These are phyloP conservation scores for Drosophila setosimentum DNA, from an alignment of 2,888 invertebrate species.

Conservation along the genomic window DNA sequence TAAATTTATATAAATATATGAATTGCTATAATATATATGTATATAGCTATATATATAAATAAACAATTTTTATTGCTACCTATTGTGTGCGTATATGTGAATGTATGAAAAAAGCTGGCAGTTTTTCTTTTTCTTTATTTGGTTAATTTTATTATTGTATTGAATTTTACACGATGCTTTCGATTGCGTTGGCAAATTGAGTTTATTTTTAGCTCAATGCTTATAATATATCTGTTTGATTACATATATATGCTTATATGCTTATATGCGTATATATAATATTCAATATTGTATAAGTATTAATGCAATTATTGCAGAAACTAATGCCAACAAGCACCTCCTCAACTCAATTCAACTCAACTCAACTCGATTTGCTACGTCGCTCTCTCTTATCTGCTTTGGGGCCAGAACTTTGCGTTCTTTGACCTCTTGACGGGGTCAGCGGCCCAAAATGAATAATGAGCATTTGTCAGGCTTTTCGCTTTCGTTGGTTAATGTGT, in stretches of 20 bases:
- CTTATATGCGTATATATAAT: background rate
- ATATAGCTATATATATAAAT: background rate
- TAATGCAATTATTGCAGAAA: conserved; percentile 21
- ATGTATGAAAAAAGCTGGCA: conserved; percentile 22
- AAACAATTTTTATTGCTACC: conserved; percentile 18
- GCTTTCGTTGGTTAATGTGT: conserved; percentile 60
- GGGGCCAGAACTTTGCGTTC: conserved; percentile 43
- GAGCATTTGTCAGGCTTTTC: conserved; percentile 67
- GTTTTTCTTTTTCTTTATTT: conserved; percentile 35
- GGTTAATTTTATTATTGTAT: conserved; percentile 22
- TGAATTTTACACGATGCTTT: conserved; percentile 45
- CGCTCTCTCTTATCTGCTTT: conserved; percentile 39
- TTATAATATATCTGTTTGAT: conserved; percentile 7
- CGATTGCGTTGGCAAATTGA: conserved; percentile 49
- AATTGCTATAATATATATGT: conserved; percentile 8
- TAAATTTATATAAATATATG: conserved; percentile 45
- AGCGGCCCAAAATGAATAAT: conserved; percentile 66
- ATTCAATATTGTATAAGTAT: conserved; percentile 12
- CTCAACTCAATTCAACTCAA: too few relatives aligned
- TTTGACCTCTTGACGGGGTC: conserved; percentile 59
- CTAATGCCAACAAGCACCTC: conserved; percentile 13
- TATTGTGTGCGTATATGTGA: conserved; percentile 5
- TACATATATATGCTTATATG: background rate
- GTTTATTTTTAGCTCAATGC: conserved; percentile 58
- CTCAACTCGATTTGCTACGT: background rate